Evolutionary conservation across 1,140 invertebrate genomes (phyloP), one percentile per base, ranked within the genome.

Genomic region (Thrips palmi): DNA sequence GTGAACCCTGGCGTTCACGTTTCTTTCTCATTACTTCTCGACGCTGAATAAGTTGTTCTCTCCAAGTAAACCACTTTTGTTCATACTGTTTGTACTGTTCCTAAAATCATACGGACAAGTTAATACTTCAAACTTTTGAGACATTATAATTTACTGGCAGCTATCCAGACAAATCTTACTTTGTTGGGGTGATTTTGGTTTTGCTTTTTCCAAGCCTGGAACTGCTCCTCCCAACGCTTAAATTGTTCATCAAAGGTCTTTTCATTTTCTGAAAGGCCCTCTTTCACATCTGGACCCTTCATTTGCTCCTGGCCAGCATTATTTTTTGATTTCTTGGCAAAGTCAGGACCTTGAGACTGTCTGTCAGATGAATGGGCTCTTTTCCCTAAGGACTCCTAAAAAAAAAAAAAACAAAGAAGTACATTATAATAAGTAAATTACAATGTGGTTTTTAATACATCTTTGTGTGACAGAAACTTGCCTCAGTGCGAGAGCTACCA

Each of bases 121-220:
- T 15, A 36, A 24, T 14, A 17, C 24, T 17, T 14, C 33, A 34
- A 27, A 23, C 22, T 10, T 37, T 31, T 12, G n/a, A 6, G 28
- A 10, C 2, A 3, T 20, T 42, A 24, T 39, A 28, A 33, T 4
- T 7, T 29, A 15, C 21, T 30, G 22, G 18, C 14, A 28, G 33
- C 38, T 24, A 38, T 37, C 30, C 1, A 21, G 23, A 33, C 22
- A 33, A 43, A 38, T 30, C 50, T 54, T 57, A 71, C 69, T 57
- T 78, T 81, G 51, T 85, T 80, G 11, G 81, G 81, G 65, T 87
- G 81, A 55, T 80, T 79, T 15, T 70, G 70, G 61, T 86, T 86
- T 49, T 81, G 76, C 41, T 71, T 65, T 53, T 79, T 81, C 82
- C 82, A 87, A 46, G 75, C 74, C 45, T 79, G 72, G 51, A 85